Percentiles rank a stretch among this genome's conserved stretches.
Conservation (phyloP, 2,888 invertebrate species). For the Gymnoscelis rufifasciata region DNA sequence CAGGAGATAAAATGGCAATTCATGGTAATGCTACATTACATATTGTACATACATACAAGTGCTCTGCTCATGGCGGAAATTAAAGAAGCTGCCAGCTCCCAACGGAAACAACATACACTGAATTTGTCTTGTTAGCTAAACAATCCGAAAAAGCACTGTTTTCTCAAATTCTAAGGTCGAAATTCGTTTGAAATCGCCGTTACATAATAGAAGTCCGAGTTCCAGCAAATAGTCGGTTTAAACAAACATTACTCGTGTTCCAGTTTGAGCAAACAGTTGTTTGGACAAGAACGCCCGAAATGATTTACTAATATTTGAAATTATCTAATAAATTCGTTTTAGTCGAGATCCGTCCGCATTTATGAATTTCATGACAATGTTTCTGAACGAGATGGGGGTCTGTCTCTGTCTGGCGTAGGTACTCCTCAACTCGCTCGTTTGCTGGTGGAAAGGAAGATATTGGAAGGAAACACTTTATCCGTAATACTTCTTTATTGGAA, state of each 20-base stretch:
- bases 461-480: too few species aligned
- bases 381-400: too few species aligned
- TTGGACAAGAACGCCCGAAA: constrained; percentile 25
- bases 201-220: constrained; percentile 2
- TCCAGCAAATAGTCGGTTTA: constrained; percentile 19
- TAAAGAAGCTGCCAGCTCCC: neutral
- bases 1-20: too few species aligned
- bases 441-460: too few species aligned
- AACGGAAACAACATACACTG: neutral
- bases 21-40: too few species aligned
- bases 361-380: too few species aligned
- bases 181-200: neutral
- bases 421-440: too few species aligned
- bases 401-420: too few species aligned
- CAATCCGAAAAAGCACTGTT: neutral
- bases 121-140: neutral
- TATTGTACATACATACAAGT: too few species aligned
- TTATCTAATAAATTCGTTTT: constrained; percentile 3
- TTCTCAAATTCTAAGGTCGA: neutral
- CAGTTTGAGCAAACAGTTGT: constrained; percentile 26
- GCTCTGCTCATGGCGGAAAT: neutral
- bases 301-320: constrained; percentile 14
- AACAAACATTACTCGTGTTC: constrained; percentile 22
- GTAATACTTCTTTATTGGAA: too few species aligned
- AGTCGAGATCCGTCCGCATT: neutral